Percentiles rank a stretch among this genome's conserved stretches.
Conservation (phyloP, 2,888 invertebrate species). For the Drosophila maculinotata region DNA sequence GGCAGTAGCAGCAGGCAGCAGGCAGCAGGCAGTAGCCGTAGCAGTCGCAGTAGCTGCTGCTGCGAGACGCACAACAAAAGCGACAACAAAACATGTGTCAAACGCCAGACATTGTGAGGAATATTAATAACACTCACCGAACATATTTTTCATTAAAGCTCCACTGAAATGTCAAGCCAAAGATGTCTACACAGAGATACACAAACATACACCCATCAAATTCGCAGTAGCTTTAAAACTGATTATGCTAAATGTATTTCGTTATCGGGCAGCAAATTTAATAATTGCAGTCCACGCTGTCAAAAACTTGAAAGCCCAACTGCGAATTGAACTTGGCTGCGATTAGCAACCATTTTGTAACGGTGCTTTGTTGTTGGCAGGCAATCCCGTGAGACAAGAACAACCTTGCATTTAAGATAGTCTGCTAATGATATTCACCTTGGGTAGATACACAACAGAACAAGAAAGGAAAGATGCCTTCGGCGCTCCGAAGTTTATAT, state of each 20-base stretch:
- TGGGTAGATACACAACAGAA: conserved; percentile 2
- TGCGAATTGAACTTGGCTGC: conserved; percentile 33
- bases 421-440: conserved; percentile 16
- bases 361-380: conserved; percentile 14
- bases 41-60: conserved; percentile 9
- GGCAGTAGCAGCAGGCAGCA: conserved; percentile 14
- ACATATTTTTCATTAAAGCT: conserved; percentile 80
- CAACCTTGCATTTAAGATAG: conserved; percentile 37
- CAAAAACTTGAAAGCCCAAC: conserved; percentile 13
- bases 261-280: conserved; percentile 44
- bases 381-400: conserved; percentile 16
- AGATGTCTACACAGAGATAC: conserved; percentile 41
- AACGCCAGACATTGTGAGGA: conserved; percentile 79
- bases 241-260: conserved; percentile 46
- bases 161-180: conserved; percentile 65
- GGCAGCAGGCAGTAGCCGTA: conserved; percentile 21
- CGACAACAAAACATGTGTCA: conserved; percentile 76
- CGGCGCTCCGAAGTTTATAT: too few relatives aligned
- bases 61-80: conserved; percentile 31
- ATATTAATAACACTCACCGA: conserved; percentile 78
- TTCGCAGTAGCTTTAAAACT: conserved; percentile 42
- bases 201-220: conserved; percentile 14
- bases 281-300: conserved; percentile 59
- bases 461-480: neutral
- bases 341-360: conserved; percentile 56